These are phyloP conservation scores for Mastomys natalensis DNA, from an alignment of 2,113 vertebrate genomes.

Conservation along the genomic window DNA sequence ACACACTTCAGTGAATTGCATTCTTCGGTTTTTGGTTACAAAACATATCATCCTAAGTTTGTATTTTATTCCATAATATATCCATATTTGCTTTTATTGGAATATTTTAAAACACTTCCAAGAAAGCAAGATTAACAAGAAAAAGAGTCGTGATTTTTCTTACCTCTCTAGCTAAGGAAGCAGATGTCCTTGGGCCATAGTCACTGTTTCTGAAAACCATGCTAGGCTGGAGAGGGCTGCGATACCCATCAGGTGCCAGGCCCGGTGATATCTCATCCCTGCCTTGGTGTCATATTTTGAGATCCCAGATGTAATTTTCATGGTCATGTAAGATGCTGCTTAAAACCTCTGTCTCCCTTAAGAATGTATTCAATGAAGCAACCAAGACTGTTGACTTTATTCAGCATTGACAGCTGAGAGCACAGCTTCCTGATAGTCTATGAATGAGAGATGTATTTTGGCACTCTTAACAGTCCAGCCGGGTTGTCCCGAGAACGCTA, in stretches of 20 bases:
- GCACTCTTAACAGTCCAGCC: neutral
- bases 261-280: neutral
- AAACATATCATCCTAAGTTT: neutral
- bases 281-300: neutral
- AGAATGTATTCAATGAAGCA: neutral
- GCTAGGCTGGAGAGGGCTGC: neutral
- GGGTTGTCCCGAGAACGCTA: neutral
- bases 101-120: neutral
- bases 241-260: neutral
- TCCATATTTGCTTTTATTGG: conserved; percentile 26
- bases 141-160: neutral
- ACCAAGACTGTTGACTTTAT: neutral
- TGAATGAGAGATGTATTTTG: neutral
- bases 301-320: neutral
- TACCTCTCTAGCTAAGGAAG: neutral
- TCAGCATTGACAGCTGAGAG: neutral
- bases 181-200: neutral
- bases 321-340: neutral
- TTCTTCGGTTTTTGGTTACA: neutral
- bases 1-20: neutral
- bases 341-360: neutral
- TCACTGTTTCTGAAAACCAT: neutral
- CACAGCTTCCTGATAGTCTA: neutral
- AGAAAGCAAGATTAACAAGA: neutral
- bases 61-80: neutral